These are phyloP conservation scores for Dermolepida albohirtum DNA, from an alignment of 2,888 invertebrate species.

Conservation along the genomic window DNA sequence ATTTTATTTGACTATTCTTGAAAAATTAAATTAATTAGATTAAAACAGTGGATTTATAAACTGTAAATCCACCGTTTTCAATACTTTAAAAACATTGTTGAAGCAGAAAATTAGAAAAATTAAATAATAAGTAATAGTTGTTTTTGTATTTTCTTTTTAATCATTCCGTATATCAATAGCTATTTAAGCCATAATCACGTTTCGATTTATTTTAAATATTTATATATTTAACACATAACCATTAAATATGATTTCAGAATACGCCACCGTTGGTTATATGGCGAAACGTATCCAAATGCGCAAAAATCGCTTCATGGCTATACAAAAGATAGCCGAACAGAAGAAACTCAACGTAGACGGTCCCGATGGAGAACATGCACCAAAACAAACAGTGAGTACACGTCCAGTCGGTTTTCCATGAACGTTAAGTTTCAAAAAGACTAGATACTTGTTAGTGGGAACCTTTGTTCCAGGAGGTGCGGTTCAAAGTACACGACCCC, in stretches of 20 bases:
- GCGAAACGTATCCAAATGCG: constrained; percentile 97
- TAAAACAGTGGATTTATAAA: too few relatives aligned
- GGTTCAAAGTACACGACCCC: constrained; percentile 94
- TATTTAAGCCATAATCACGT: too few relatives aligned
- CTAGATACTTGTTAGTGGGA: constrained; percentile 73
- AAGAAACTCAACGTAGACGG: constrained; percentile 89
- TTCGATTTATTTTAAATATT: too few relatives aligned
- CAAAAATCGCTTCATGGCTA: constrained; percentile 90
- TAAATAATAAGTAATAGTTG: too few relatives aligned
- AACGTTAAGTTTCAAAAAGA: constrained; percentile 49
- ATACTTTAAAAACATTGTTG: too few relatives aligned
- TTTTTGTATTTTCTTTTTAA: too few relatives aligned
- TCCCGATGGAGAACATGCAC: constrained; percentile 79
- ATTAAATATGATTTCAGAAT: constrained; percentile 74
- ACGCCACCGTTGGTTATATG: constrained; percentile 98
- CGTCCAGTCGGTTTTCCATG: constrained; percentile 52
- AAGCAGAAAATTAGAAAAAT: too few relatives aligned
- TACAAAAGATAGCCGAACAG: constrained; percentile 92
- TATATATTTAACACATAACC: too few relatives aligned
- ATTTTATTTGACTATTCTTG: too few relatives aligned
- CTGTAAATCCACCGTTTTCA: too few relatives aligned
- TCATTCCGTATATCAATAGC: too few relatives aligned
- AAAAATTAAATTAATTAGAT: too few relatives aligned
- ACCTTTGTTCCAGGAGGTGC: constrained; percentile 87
- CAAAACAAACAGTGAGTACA: constrained; percentile 80